Evolutionary conservation across 2,113 vertebrate genomes (phyloP).

Genomic region (Triplophysa siluroides): DNA sequence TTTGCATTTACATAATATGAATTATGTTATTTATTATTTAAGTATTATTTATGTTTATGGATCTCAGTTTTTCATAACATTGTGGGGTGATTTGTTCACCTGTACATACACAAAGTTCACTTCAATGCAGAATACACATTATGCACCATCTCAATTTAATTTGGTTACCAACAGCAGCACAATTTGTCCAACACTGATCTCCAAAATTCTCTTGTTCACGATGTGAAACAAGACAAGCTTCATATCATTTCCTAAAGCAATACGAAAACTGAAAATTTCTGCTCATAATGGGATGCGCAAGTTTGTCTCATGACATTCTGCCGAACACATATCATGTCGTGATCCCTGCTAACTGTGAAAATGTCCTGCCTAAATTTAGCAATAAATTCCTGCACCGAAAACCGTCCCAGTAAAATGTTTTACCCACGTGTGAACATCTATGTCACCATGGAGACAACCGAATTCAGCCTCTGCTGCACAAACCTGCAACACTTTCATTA

Average conservation of each 20-base stretch:
- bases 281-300: neutral
- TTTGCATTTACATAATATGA: too few relatives aligned
- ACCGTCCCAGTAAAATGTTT: constrained; percentile 37
- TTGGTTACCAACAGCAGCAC: neutral
- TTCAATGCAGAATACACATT: neutral
- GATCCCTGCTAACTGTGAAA: constrained; percentile 35
- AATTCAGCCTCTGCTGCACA: constrained; percentile 40
- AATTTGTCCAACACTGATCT: neutral
- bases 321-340: neutral
- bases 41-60: too few relatives aligned
- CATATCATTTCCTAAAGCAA: neutral
- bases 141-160: constrained; percentile 17
- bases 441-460: constrained; percentile 52
- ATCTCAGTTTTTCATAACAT: too few relatives aligned
- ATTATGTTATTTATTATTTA: too few relatives aligned
- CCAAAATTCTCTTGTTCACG: neutral
- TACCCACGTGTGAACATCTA: constrained; percentile 43
- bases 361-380: constrained; percentile 44
- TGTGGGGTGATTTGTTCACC: too few relatives aligned
- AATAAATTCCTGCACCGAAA: constrained; percentile 44
- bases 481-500: constrained; percentile 49
- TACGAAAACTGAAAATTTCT: neutral
- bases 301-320: neutral
- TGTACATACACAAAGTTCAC: too few relatives aligned
- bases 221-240: neutral